Evolutionary conservation across 2,797 vertebrate species (phyloP).

Genomic region (Picus viridis): DNA sequence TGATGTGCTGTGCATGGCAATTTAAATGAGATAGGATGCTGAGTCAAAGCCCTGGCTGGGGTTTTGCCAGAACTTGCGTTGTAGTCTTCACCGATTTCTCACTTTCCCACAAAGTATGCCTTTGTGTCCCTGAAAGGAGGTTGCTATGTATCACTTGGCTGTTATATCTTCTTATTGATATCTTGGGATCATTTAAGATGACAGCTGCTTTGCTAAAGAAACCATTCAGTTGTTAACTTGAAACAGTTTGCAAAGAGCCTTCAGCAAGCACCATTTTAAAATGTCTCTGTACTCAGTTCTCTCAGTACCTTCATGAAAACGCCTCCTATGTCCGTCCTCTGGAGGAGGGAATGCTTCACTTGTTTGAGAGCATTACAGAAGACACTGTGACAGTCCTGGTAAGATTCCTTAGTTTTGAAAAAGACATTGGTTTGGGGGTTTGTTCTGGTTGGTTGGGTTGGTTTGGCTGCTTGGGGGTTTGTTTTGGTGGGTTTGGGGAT

Average conservation of each 20-base stretch:
- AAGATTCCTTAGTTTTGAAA: slow-evolving; percentile 24
- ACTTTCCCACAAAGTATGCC: background rate
- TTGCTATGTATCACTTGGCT: background rate
- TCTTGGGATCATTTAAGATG: background rate
- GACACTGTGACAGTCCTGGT: slow-evolving; percentile 95
- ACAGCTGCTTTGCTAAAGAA: background rate
- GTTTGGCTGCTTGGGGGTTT: no score
- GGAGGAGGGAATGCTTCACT: slow-evolving; percentile 92
- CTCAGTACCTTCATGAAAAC: slow-evolving; percentile 96
- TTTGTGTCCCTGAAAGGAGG: background rate
- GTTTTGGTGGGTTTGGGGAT: no score
- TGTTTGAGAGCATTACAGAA: slow-evolving; percentile 95
- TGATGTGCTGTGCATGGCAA: background rate
- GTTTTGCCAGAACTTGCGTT: background rate
- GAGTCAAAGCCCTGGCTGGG: background rate
- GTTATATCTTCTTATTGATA: background rate
- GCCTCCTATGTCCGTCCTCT: slow-evolving; percentile 95
- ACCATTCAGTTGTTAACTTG: accelerated
- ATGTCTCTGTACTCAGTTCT: slow-evolving; percentile 82
- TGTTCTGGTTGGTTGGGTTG: no score
- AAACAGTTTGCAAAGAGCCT: background rate
- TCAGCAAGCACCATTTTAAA: slow-evolving; percentile 10
- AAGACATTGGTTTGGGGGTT: background rate
- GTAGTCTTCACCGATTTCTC: background rate
- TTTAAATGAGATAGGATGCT: background rate